These are phyloP conservation scores for Cuculus canorus DNA, from an alignment of 2,797 vertebrate species.

Conservation along the genomic window DNA sequence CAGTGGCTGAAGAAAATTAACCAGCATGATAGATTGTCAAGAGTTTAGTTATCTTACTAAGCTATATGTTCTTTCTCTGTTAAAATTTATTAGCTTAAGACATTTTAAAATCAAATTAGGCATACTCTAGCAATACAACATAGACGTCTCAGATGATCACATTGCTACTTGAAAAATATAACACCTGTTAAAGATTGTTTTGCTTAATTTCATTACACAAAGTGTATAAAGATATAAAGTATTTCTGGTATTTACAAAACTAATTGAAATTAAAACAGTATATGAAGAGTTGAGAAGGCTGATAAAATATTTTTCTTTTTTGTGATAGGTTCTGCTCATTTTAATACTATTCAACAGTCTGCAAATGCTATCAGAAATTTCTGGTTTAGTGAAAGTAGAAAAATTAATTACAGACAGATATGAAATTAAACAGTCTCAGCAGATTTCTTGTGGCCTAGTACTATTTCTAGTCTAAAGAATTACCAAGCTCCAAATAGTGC, in stretches of 20 bases:
- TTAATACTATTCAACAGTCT: neutral
- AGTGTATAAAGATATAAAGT: neutral
- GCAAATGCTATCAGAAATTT: neutral
- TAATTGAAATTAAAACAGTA: neutral
- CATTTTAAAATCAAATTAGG: neutral
- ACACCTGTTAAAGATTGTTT: neutral
- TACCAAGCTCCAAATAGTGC: neutral
- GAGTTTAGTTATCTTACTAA: neutral
- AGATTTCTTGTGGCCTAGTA: neutral
- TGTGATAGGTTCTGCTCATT: neutral
- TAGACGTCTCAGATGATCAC: neutral
- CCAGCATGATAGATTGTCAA: neutral
- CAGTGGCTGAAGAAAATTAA: neutral
- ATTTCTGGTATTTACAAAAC: neutral
- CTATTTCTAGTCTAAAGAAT: neutral
- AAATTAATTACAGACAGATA: neutral
- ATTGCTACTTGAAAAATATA: neutral
- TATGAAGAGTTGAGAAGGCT: neutral
- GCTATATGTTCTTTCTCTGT: neutral
- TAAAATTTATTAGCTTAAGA: neutral
- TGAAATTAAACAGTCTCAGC: neutral
- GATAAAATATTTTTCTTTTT: neutral
- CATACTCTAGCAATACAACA: neutral
- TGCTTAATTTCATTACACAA: neutral
- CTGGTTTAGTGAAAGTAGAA: neutral